Evolutionary conservation across 2,113 vertebrate genomes (phyloP), one percentile per base, ranked within the genome.

Genomic region (Nothoprocta pentlandii): DNA sequence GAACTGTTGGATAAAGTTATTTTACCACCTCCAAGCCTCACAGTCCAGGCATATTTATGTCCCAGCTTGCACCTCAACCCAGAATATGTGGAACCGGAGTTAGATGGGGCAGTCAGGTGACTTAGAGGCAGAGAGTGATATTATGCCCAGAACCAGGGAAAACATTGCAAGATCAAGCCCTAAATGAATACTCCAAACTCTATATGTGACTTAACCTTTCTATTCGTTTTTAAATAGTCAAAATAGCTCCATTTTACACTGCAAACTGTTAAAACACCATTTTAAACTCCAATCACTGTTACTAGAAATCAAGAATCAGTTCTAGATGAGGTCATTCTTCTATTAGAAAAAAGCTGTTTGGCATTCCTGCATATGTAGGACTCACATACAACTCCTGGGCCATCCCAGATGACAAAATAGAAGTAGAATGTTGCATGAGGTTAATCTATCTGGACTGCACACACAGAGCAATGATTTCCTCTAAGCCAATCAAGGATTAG

Each of bases 401-500:
- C 84, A 94, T 1, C 62, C 71, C 80, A 44, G 71, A 90, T 69
- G 70, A 89, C 74, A 91, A 94, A 94, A 95, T 6, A 93, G 89
- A 93, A 94, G 67, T 44, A 62, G 94, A 90, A 74, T 63, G 41
- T 78, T 81, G 63, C 84, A 19, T 0, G 56, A 92, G 89, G 90
- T 91, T 97, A 96, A 97, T 93, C 96, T 88, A 97, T 93, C 96
- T 88, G 91, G 88, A 81, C 92, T 95, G 49, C 79, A 92, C 79
- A 91, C 59, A 91, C 36, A 86, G 73, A 61, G 86, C 49, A 88
- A 94, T 93, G 70, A 95, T 92, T 96, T 94, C 83, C 91, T 93
- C 78, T 96, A 97, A 97, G 91, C 96, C 70, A 95, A 91, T 96
- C 94, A 95, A 94, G 95, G 94, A 93, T 93, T 93, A 96, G 96